Evolutionary conservation across 1,140 invertebrate genomes (phyloP).

Genomic region (Mactra quadrangularis): DNA sequence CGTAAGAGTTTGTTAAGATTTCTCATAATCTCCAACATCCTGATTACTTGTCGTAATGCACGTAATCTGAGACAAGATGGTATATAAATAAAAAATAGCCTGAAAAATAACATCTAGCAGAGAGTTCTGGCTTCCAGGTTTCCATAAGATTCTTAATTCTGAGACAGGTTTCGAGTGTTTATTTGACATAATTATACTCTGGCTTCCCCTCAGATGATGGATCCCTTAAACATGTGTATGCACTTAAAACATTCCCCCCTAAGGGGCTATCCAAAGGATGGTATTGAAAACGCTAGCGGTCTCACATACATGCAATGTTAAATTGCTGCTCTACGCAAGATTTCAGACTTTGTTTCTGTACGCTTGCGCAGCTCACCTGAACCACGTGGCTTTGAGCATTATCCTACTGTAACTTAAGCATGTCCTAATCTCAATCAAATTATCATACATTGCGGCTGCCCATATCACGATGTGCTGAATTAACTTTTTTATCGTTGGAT

Average conservation of each 20-base stretch:
- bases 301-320: constrained; percentile 28
- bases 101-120: background rate
- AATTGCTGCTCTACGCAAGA: background rate
- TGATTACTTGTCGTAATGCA: too few relatives aligned
- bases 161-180: constrained; percentile 48
- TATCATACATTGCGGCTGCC: too few relatives aligned
- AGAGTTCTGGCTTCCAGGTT: background rate
- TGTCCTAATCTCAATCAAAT: too few relatives aligned
- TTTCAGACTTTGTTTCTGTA: too few relatives aligned
- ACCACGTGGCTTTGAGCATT: too few relatives aligned
- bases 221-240: constrained; percentile 37
- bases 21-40: too few relatives aligned
- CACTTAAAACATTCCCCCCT: background rate
- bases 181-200: constrained; percentile 49
- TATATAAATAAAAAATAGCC: background rate
- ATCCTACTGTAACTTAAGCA: too few relatives aligned
- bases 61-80: too few relatives aligned
- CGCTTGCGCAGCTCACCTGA: too few relatives aligned
- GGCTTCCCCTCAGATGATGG: constrained; percentile 24
- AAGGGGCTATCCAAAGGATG: background rate
- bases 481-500: too few relatives aligned
- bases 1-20: too few relatives aligned
- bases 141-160: constrained; percentile 20
- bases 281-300: background rate
- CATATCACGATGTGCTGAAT: too few relatives aligned